A percentile compares a stretch with the other conserved stretches of the same genome.
phyloP scores from a whole-genome alignment of 2,797 vertebrate species.

The Periparus ater region DNA sequence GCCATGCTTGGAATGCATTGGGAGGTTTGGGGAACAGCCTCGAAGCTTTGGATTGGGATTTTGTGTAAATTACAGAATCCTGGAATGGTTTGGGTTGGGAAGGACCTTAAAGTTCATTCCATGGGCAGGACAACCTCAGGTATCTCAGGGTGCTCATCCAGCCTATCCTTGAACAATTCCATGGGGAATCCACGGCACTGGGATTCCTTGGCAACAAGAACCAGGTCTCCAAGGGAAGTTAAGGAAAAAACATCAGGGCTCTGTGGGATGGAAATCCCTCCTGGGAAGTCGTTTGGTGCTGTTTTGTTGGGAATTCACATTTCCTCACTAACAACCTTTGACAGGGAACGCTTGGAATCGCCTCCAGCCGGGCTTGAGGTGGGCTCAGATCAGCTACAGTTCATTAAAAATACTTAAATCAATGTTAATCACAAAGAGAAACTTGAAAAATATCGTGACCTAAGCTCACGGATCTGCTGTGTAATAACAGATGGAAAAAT shows the following conservation, averaged over 20 bases:
- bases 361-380: not conserved
- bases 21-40: not conserved
- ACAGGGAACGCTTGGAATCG: not conserved
- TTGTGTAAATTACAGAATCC: fast-evolving
- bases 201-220: not conserved
- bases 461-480: not conserved
- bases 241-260: not conserved
- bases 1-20: fast-evolving
- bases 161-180: not conserved
- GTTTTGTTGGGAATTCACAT: not conserved
- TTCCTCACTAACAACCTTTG: not conserved
- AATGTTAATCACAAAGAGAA: not conserved
- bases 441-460: not conserved
- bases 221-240: not conserved
- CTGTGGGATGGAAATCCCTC: not conserved
- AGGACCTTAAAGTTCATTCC: not conserved
- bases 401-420: not conserved
- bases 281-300: not conserved
- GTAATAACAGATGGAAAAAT: not conserved
- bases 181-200: not conserved
- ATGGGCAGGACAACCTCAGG: not conserved
- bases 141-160: not conserved
- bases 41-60: not conserved
- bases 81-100: not conserved
- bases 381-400: not conserved